A percentile compares a stretch with the other conserved stretches of the same genome.
phyloP scores from a whole-genome alignment of 2,888 invertebrate species.

The Nymphalis urticae region DNA sequence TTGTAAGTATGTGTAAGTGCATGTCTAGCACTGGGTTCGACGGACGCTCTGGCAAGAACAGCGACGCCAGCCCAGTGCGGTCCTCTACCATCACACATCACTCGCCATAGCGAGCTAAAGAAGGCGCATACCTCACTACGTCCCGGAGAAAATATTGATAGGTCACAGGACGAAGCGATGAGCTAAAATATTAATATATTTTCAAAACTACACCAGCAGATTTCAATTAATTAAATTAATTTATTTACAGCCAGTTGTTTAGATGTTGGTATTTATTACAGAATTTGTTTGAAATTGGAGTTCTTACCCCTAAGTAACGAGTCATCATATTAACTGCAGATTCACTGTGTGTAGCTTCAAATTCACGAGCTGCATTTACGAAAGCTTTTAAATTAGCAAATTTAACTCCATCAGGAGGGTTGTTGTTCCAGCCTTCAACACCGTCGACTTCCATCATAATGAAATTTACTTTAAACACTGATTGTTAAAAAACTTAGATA shows the following conservation, averaged over 20 bases:
- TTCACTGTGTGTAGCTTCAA: conserved; percentile 77
- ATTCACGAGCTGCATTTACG: conserved; percentile 77
- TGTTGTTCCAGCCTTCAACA: conserved; percentile 57
- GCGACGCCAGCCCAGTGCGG: conserved; percentile 85
- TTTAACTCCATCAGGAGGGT: conserved; percentile 63
- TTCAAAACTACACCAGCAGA: neutral
- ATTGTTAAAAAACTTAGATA: neutral
- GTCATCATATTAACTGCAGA: conserved; percentile 77
- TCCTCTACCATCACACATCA: conserved; percentile 82
- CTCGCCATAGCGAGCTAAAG: conserved; percentile 84
- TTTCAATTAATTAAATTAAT: neutral
- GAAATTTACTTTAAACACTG: neutral
- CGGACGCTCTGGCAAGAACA: conserved; percentile 83
- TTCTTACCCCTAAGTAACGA: conserved; percentile 75
- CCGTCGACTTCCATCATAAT: conserved; percentile 73
- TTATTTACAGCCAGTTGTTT: neutral
- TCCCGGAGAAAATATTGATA: conserved; percentile 85
- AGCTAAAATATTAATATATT: conserved; percentile 65
- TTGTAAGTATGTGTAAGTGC: conserved; percentile 86
- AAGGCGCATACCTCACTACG: conserved; percentile 84
- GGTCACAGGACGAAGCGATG: conserved; percentile 83
- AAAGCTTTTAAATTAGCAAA: conserved; percentile 78
- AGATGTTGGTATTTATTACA: neutral
- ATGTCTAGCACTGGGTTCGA: conserved; percentile 82
- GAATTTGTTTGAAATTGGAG: conserved; percentile 1